These are phyloP conservation scores for Planococcus citri DNA, from an alignment of 1,140 invertebrate genomes.

Conservation along the genomic window DNA sequence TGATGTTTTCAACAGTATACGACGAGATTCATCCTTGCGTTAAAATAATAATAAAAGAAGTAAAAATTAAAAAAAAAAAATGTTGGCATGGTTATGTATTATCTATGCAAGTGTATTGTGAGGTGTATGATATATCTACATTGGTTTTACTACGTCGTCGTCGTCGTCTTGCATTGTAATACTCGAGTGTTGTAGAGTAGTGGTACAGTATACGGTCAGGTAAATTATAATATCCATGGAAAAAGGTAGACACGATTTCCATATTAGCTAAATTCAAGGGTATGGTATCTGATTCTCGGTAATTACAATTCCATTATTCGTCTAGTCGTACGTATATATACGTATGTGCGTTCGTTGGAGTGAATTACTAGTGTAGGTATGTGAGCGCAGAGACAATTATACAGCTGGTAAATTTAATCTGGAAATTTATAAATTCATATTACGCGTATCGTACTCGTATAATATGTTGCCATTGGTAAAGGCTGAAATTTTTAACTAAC, in stretches of 20 bases:
- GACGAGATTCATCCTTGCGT: not conserved
- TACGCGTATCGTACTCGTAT: too few relatives aligned
- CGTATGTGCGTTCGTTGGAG: too few relatives aligned
- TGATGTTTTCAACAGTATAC: too few relatives aligned
- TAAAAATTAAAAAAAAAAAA: not conserved
- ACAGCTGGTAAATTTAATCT: not conserved
- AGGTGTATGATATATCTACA: too few relatives aligned
- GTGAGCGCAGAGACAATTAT: not conserved
- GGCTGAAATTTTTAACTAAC: not conserved
- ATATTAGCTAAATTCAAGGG: slow-evolving; percentile 18
- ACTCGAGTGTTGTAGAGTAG: too few relatives aligned
- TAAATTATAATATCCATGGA: slow-evolving; percentile 12
- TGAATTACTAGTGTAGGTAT: not conserved
- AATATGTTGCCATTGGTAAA: too few relatives aligned
- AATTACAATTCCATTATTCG: slow-evolving; percentile 10
- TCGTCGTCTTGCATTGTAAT: too few relatives aligned
- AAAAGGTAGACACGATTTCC: slow-evolving; percentile 18
- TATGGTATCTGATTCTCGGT: slow-evolving; percentile 9
- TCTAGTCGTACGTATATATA: not conserved
- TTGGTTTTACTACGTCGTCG: not conserved
- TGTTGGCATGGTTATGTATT: not conserved
- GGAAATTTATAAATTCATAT: not conserved
- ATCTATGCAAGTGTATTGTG: too few relatives aligned
- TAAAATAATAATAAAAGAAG: slow-evolving; percentile 5
- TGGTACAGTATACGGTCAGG: not conserved